These are phyloP conservation scores for Nephila pilipes DNA, from an alignment of 1,140 invertebrate genomes.

Conservation along the genomic window DNA sequence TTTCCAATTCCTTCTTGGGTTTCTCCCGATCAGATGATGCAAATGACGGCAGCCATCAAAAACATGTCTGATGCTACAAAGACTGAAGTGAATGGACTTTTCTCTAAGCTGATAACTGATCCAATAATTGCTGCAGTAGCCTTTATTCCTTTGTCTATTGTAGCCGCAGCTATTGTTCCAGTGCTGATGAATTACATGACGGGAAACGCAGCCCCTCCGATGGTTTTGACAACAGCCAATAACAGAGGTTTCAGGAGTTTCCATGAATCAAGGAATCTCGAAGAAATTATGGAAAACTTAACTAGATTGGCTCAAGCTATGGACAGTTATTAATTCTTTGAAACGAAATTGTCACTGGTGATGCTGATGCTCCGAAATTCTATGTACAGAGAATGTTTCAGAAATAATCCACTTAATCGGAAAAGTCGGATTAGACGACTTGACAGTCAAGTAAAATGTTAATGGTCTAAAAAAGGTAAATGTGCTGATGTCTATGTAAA, in stretches of 20 bases:
- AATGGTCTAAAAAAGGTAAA: too few species aligned
- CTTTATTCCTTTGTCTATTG: slow-evolving; percentile 32
- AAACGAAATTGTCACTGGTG: slow-evolving; percentile 11
- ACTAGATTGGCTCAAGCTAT: background rate
- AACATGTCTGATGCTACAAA: background rate
- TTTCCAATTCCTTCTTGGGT: background rate
- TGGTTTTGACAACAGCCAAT: slow-evolving; percentile 28
- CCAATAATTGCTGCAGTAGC: slow-evolving; percentile 40
- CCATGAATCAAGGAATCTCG: background rate
- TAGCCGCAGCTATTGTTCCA: slow-evolving; percentile 31
- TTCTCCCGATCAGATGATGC: slow-evolving; percentile 29
- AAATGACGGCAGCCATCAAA: slow-evolving; percentile 27
- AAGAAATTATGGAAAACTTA: slow-evolving; percentile 30
- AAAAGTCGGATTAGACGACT: too few species aligned
- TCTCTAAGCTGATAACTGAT: slow-evolving; percentile 44
- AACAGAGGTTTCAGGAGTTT: slow-evolving; percentile 34
- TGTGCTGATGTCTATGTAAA: too few species aligned
- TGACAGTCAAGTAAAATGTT: too few species aligned
- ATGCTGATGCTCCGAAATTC: background rate
- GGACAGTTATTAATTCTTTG: slow-evolving; percentile 30
- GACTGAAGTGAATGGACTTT: background rate
- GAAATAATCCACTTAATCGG: background rate
- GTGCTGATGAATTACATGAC: slow-evolving; percentile 67
- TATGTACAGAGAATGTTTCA: slow-evolving; percentile 14
- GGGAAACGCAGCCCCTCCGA: background rate